phyloP scores from a whole-genome alignment of 2,888 invertebrate species.

The Troides helena region DNA sequence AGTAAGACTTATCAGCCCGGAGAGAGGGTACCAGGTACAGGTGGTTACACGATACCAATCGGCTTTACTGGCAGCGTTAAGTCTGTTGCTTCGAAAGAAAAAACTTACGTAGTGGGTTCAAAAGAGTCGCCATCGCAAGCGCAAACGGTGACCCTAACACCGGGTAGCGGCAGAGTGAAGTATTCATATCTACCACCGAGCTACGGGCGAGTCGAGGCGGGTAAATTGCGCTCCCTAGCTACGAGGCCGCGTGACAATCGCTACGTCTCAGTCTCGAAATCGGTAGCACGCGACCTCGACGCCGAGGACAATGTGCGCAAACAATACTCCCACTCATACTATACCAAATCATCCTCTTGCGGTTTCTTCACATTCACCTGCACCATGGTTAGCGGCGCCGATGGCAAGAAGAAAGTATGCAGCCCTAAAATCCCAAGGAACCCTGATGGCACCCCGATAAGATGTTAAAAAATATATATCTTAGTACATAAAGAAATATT shows the following conservation, averaged over 20 bases:
- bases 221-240: slow-evolving; percentile 61
- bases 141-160: slow-evolving; percentile 81
- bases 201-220: slow-evolving; percentile 55
- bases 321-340: slow-evolving; percentile 88
- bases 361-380: slow-evolving; percentile 93
- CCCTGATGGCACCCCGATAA: slow-evolving; percentile 86
- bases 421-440: slow-evolving; percentile 89
- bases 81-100: slow-evolving; percentile 81
- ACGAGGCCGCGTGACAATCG: slow-evolving; percentile 77
- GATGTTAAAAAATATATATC: slow-evolving; percentile 58
- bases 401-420: slow-evolving; percentile 89
- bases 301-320: slow-evolving; percentile 83
- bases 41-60: slow-evolving; percentile 83
- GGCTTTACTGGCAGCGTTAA: slow-evolving; percentile 85
- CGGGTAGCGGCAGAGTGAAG: slow-evolving; percentile 71
- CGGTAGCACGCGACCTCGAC: slow-evolving; percentile 87
- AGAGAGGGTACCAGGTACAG: slow-evolving; percentile 83
- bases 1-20: slow-evolving; percentile 83
- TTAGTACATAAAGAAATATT: background rate
- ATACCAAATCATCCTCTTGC: slow-evolving; percentile 92
- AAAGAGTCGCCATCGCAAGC: slow-evolving; percentile 83
- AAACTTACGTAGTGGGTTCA: slow-evolving; percentile 80
- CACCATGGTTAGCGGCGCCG: slow-evolving; percentile 87
- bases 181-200: slow-evolving; percentile 52
- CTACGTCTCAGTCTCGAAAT: slow-evolving; percentile 89